Evolutionary conservation across 1,140 invertebrate genomes (phyloP).

Genomic region (Colletes gigas): DNA sequence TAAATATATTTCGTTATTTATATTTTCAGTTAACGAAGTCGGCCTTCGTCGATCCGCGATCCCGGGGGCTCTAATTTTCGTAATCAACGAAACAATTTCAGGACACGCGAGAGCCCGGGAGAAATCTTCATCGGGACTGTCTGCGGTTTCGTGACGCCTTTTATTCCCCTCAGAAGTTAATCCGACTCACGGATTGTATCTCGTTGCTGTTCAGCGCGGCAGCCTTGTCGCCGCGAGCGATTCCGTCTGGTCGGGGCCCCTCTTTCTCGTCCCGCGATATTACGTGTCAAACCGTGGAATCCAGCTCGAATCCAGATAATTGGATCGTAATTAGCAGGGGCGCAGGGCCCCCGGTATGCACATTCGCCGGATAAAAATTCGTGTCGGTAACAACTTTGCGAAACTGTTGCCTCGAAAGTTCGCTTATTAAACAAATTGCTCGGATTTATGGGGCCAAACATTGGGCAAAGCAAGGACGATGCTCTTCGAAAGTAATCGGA

Average conservation of each 20-base stretch:
- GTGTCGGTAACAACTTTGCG: too few species aligned
- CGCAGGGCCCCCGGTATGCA: not conserved
- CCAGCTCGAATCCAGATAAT: not conserved
- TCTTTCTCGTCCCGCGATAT: not conserved
- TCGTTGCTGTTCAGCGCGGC: slow-evolving; percentile 10
- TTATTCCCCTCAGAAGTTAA: slow-evolving; percentile 33
- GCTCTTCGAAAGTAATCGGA: too few species aligned
- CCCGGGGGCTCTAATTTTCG: not conserved
- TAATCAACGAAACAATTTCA: not conserved
- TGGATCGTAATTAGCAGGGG: not conserved
- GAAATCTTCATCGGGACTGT: slow-evolving; percentile 25
- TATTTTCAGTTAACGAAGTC: not conserved
- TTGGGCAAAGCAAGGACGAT: too few species aligned
- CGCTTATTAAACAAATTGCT: too few species aligned
- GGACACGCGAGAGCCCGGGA: slow-evolving; percentile 3
- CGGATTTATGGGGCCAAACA: too few species aligned
- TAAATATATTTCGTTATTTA: too few species aligned
- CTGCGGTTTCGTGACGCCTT: slow-evolving; percentile 20
- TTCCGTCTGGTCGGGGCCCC: not conserved
- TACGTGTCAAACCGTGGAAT: slow-evolving; percentile 11
- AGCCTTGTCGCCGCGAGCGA: slow-evolving; percentile 34
- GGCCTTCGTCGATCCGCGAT: not conserved
- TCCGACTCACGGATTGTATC: slow-evolving; percentile 38
- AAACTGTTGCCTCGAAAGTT: too few species aligned
- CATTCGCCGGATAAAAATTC: not conserved